These are phyloP conservation scores for Accipiter badius DNA, from an alignment of 2,797 vertebrate genomes.

Conservation along the genomic window DNA sequence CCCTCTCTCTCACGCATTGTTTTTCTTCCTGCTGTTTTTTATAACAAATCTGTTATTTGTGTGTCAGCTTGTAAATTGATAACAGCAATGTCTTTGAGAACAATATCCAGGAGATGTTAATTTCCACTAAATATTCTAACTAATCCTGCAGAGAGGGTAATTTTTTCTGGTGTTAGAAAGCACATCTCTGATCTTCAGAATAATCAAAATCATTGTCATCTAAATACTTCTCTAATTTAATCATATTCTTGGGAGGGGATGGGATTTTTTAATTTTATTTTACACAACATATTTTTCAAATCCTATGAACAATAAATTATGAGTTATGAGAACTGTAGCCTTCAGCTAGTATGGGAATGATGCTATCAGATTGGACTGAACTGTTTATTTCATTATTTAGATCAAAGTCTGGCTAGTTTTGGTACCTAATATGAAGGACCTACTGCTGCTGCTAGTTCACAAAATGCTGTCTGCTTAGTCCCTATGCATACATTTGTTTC, in stretches of 20 bases:
- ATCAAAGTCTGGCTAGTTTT: not conserved
- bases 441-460: not conserved
- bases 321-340: not conserved
- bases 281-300: not conserved
- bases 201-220: not conserved
- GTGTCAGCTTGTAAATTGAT: not conserved
- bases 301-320: not conserved
- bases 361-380: not conserved
- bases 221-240: not conserved
- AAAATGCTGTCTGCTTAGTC: not conserved
- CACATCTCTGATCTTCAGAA: not conserved
- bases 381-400: not conserved
- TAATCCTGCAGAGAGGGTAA: not conserved
- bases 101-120: not conserved
- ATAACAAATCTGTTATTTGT: not conserved
- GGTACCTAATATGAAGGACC: not conserved
- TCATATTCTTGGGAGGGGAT: not conserved
- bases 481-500: not conserved
- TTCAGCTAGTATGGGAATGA: not conserved
- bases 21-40: not conserved
- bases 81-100: not conserved
- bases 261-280: not conserved
- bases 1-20: not conserved
- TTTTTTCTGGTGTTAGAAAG: not conserved
- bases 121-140: slow-evolving; percentile 22